Conservation (phyloP, 1,140 invertebrate genomes). For the Drosophila malerkotliana region DNA sequence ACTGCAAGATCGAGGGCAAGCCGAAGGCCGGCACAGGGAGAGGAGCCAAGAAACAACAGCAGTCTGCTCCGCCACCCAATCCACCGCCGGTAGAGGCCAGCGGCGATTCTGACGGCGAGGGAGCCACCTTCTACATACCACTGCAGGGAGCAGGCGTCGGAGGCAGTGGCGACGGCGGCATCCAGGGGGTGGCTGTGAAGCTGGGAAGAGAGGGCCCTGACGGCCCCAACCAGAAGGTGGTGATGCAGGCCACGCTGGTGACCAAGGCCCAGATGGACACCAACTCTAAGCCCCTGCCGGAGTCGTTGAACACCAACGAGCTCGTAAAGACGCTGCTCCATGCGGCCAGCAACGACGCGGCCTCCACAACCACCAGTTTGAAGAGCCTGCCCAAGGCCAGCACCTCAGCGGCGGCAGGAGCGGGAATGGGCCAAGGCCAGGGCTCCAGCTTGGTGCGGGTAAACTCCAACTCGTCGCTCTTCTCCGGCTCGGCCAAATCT, state of each 20-base stretch:
- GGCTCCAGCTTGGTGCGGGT: conserved; percentile 59
- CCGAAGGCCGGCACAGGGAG: conserved; percentile 43
- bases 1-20: conserved; percentile 68
- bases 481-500: conserved; percentile 77
- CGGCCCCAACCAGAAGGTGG: conserved; percentile 87
- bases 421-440: not conserved
- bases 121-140: conserved; percentile 89
- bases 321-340: conserved; percentile 76
- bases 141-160: conserved; percentile 86
- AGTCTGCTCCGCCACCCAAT: conserved; percentile 7
- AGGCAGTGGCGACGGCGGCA: conserved; percentile 84
- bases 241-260: conserved; percentile 88
- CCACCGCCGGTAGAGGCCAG: conserved; percentile 22
- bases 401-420: conserved; percentile 54
- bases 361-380: conserved; percentile 67
- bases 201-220: conserved; percentile 87
- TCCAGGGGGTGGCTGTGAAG: conserved; percentile 89
- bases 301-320: conserved; percentile 74
- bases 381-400: conserved; percentile 85
- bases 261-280: conserved; percentile 86
- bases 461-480: conserved; percentile 77
- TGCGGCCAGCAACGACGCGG: conserved; percentile 54
- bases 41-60: conserved; percentile 53
- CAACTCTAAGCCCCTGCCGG: conserved; percentile 83
- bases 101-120: conserved; percentile 82